Base-by-base conservation (phyloP, 1,140 invertebrate species). In the Mamestra configurata region DNA sequence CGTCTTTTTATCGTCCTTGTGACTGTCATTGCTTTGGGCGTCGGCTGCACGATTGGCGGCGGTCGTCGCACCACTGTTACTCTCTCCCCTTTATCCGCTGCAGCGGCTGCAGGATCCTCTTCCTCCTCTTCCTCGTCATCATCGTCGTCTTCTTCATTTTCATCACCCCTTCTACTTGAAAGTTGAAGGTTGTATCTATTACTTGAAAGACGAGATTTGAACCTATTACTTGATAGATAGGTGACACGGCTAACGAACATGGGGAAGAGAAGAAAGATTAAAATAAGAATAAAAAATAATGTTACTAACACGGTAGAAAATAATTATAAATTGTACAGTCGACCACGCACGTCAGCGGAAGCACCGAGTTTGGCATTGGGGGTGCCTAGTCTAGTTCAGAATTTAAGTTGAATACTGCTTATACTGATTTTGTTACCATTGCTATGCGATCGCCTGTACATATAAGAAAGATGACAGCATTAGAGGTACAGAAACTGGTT, bases 71-170 rank as follows among this genome's bases (percentile, higher is more conserved):
- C 84, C 6, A 82, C 73, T 15, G 53, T 68, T 1, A 72, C 79
- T 27, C 73, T 59, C 22, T 88, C 88, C 4, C 51, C 13, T 49
- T 89, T 89, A 8, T 89, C 85, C n/a, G 82, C 55, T 20, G 82
- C 55, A 10, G 57, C 22, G 18, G 81, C 43, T 15, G 53, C 22
- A 10, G 40, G 0, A 5, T 43, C 57, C 8, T 88, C 87, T 1
- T 90, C 87, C 0, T 91, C 88, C 0, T 93, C 90, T 0, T 88
- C 84, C 3, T 87, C 87, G 0, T 91, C 88, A 5, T 93, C 89
- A 4, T 87, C 84, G 0, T 88, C 87, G 0, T 90, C 88, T 22
- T 90, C 90, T 3, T 86, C 86, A 6, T 82, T 80, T 18, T 89
- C 89, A 0, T 89, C 90, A n/a, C 68, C 75, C 13, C 76, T 79